Base-by-base conservation (phyloP, 2,888 invertebrate genomes). In the Caenorhabditis sp. region DNA sequence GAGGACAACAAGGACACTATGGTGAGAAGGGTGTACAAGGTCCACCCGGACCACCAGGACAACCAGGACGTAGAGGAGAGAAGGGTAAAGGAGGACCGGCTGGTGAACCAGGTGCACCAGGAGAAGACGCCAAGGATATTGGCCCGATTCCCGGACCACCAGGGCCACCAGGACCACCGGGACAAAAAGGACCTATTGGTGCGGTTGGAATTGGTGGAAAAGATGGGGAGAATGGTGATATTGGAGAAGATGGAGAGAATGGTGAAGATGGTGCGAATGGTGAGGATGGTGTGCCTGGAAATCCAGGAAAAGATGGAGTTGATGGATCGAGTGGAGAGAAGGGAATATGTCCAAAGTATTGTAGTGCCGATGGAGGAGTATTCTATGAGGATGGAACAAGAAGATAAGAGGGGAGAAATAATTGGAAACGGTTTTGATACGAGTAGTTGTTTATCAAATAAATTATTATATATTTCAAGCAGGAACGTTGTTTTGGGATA, bases 81-180 rank as follows among this genome's bases (percentile, higher is more conserved):
- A 64, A 72, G 49, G 83, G 83, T 54, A 82, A 71, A 54, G 73
- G 78, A n/a, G 84, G 84, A 61, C 50, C 59, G 17, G 71, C 80
- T 26, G 84, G 83, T 63, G 60, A 62, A 23, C 66, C 74, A 21
- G 79, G 79, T 69, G 52, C 58, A 12, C 61, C 73, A 25, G 77
- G 77, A 67, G 57, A 58, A 5, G 63, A 66, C 31, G 74, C 50
- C n/a, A 62, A 52, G 31, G 59, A 74, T 20, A 57, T 58, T 12
- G 54, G 56, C 27, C 57, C 67, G 0, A 21, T 70, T 12, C 69
- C 66, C 27, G 79, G 77, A 62, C 71, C 71, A 38, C 60, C 65
- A 57, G 84, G 79, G 56, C 70, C 76, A 23, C 61, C 58, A 20
- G 79, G 79, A 60, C 67, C 69, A 10, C 49, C 10, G 1, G 79